Base-by-base conservation (phyloP, 2,888 invertebrate species). In the Encarsia formosa region DNA sequence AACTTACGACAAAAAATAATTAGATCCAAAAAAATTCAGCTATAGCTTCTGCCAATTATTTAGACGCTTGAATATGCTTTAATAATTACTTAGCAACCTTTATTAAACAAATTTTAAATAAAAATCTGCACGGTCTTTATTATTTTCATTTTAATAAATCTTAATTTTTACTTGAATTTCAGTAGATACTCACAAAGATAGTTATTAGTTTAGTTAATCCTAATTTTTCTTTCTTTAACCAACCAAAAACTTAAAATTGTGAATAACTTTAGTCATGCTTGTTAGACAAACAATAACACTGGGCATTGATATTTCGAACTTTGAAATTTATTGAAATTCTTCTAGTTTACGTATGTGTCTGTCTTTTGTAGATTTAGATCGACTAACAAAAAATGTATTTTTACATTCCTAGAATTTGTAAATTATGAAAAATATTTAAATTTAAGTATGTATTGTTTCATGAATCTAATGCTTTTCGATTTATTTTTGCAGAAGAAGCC, bases 401-500 rank as follows among this genome's bases (percentile, higher is more conserved):
- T n/a, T n/a, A n/a, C n/a, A n/a, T n/a, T n/a, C n/a, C n/a, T n/a
- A n/a, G n/a, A n/a, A n/a, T n/a, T n/a, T n/a, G n/a, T n/a, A n/a
- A n/a, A n/a, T n/a, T n/a, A n/a, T n/a, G n/a, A n/a, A n/a, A n/a
- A n/a, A n/a, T n/a, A n/a, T n/a, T n/a, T n/a, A n/a, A n/a, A n/a
- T n/a, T n/a, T n/a, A n/a, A n/a, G 29, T 29, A 29, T 13, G 29
- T 13, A 29, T 29, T 9, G 29, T 29, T 8, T 29, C 29, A 13
- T 29, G 29, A 29, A 29, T 8, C 29, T 29, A 13, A 9, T 13
- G 8, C 13, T 13, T 29, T 29, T 29, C 13, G 29, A 29, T 29
- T 9, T 29, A 29, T 51, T 50, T 78, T 81, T 82, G 71, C 87
- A 91, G 90, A 91, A 91, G 82, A 92, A 92, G 79, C 91, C 91